Evolutionary conservation across 2,797 vertebrate genomes (phyloP).

Genomic region (Cirrhinus molitorella): DNA sequence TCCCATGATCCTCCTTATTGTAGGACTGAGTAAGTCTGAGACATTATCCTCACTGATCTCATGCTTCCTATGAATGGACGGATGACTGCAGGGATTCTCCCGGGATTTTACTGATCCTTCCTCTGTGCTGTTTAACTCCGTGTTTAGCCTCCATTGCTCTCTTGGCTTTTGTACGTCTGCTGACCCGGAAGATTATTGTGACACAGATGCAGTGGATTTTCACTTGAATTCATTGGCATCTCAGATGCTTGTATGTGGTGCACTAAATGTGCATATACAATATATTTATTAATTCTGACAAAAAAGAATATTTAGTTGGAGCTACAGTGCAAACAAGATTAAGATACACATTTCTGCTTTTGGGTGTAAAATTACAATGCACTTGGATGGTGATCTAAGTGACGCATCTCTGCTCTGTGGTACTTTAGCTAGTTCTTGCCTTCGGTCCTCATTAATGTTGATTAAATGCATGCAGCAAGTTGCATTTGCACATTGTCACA

Average conservation of each 20-base stretch:
- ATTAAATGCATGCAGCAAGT: background rate
- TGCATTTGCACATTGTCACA: conserved; percentile 18
- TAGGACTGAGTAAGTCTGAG: conserved; percentile 50
- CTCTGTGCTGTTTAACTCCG: conserved; percentile 31
- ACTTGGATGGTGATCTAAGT: background rate
- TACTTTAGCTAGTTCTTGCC: background rate
- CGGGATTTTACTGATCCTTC: conserved; percentile 46
- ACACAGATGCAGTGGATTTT: conserved; percentile 52
- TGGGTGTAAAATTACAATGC: background rate
- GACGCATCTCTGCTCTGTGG: background rate
- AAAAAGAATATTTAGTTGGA: background rate
- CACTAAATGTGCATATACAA: background rate
- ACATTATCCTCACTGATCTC: conserved; percentile 60
- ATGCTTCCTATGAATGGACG: conserved; percentile 35
- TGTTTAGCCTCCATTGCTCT: conserved; percentile 40
- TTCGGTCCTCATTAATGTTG: background rate
- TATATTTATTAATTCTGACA: background rate
- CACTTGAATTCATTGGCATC: background rate
- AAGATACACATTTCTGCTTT: background rate
- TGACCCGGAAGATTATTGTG: conserved; percentile 50
- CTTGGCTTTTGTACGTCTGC: conserved; percentile 44
- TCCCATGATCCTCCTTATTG: conserved; percentile 49
- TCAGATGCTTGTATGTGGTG: background rate
- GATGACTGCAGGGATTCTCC: conserved; percentile 38
- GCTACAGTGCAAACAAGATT: background rate